These are phyloP conservation scores for Galleria mellonella DNA, from an alignment of 1,140 invertebrate genomes.

Conservation along the genomic window DNA sequence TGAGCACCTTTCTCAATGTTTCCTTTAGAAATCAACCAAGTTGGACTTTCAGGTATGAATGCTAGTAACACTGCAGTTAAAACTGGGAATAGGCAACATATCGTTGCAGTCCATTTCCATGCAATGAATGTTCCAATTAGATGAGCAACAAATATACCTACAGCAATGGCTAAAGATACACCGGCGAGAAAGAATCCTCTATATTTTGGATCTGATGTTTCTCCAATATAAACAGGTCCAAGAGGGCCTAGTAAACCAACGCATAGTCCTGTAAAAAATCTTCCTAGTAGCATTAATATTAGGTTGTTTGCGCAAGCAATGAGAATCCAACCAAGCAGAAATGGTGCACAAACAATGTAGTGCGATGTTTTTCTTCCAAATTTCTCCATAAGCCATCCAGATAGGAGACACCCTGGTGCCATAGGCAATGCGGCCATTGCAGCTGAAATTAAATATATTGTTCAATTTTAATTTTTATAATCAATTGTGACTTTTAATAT, in stretches of 20 bases:
- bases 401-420: slow-evolving; percentile 76
- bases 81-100: slow-evolving; percentile 72
- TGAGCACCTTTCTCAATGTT: slow-evolving; percentile 66
- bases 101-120: slow-evolving; percentile 76
- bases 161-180: slow-evolving; percentile 73
- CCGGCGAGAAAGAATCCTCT: slow-evolving; percentile 75
- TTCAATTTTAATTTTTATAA: too few relatives aligned
- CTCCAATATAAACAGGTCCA: slow-evolving; percentile 74
- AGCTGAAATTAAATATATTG: slow-evolving; percentile 49
- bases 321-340: slow-evolving; percentile 80
- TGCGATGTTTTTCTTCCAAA: slow-evolving; percentile 79
- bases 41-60: slow-evolving; percentile 82
- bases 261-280: slow-evolving; percentile 80
- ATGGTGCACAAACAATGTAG: slow-evolving; percentile 76
- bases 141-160: slow-evolving; percentile 75
- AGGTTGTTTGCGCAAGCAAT: slow-evolving; percentile 74
- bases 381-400: slow-evolving; percentile 78
- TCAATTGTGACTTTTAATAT: too few relatives aligned
- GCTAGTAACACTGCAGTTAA: slow-evolving; percentile 61
- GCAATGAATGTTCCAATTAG: slow-evolving; percentile 76
- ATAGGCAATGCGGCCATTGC: slow-evolving; percentile 76
- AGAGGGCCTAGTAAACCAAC: slow-evolving; percentile 72
- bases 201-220: slow-evolving; percentile 75
- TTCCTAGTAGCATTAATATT: slow-evolving; percentile 75
- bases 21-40: slow-evolving; percentile 78